phyloP scores from a whole-genome alignment of 2,888 invertebrate genomes.

The Pandemis heparana region DNA sequence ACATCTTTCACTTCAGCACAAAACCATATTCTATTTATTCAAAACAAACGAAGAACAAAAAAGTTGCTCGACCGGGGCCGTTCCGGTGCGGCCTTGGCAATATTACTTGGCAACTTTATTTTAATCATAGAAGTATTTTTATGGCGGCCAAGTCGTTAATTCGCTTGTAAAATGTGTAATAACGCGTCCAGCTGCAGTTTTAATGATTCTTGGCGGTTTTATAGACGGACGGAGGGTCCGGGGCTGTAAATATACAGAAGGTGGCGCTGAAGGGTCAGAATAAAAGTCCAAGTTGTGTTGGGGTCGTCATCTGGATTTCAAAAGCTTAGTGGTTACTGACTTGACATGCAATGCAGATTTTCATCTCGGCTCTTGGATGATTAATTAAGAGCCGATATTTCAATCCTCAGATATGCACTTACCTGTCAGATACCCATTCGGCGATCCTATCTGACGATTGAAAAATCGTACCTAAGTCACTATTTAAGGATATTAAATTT shows the following conservation, averaged over 20 bases:
- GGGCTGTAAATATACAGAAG: background rate
- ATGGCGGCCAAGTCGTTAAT: constrained; percentile 7
- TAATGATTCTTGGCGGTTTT: constrained; percentile 6
- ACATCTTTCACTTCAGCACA: constrained; percentile 1
- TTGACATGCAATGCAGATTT: no score
- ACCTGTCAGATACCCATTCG: no score
- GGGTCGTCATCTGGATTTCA: no score
- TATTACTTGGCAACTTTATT: constrained; percentile 10
- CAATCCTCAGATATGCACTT: no score
- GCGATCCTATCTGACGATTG: no score
- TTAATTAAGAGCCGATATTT: no score
- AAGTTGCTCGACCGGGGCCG: background rate
- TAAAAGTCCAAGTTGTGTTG: background rate
- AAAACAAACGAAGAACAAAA: constrained; percentile 18
- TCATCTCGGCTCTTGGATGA: no score
- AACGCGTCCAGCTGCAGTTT: constrained; percentile 26
- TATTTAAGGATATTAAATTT: no score
- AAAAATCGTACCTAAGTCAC: no score
- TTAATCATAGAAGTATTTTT: constrained; percentile 21
- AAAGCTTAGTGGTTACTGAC: no score
- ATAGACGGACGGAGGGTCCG: background rate
- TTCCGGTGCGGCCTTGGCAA: constrained; percentile 5
- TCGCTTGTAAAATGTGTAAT: constrained; percentile 20
- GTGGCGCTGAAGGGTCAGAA: background rate
- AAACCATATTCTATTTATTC: constrained; percentile 18